Conservation (phyloP, 2,113 vertebrate genomes). For the Microcebus jonahi region DNA sequence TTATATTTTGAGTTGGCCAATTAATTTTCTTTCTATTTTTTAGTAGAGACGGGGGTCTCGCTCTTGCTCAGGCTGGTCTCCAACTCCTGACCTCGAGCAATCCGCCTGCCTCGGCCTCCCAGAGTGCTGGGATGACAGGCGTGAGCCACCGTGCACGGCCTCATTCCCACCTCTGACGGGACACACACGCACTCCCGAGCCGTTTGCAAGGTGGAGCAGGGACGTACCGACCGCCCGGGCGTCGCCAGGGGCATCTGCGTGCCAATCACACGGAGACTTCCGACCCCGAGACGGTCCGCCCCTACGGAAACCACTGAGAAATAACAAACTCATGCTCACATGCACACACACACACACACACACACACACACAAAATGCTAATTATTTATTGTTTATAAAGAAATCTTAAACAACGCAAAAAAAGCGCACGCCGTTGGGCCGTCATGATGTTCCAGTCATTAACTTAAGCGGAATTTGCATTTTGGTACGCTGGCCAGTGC, state of each 20-base stretch:
- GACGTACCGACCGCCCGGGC: slow-evolving; percentile 7
- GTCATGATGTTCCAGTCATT: slow-evolving; percentile 90
- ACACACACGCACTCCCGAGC: slow-evolving; percentile 61
- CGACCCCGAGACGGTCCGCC: slow-evolving; percentile 27
- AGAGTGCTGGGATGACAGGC: too few relatives aligned
- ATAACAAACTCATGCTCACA: slow-evolving; percentile 72
- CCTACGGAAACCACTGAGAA: slow-evolving; percentile 78
- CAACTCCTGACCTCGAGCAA: too few relatives aligned
- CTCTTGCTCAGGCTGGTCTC: too few relatives aligned
- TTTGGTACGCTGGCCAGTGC: slow-evolving; percentile 90
- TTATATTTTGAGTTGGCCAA: too few relatives aligned
- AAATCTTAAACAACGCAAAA: slow-evolving; percentile 83
- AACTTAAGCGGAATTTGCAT: slow-evolving; percentile 90
- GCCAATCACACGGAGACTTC: slow-evolving; percentile 60
- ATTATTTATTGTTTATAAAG: slow-evolving; percentile 91
- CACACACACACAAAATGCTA: slow-evolving; percentile 74
- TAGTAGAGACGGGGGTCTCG: too few relatives aligned
- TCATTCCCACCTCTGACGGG: slow-evolving; percentile 58
- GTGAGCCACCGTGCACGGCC: too few relatives aligned
- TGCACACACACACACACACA: too few relatives aligned
- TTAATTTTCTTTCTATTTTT: too few relatives aligned
- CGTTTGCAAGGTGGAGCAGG: slow-evolving; percentile 39
- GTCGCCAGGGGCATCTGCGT: not conserved
- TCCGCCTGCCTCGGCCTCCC: too few relatives aligned
- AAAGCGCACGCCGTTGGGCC: slow-evolving; percentile 78